Evolutionary conservation across 2,888 invertebrate species (phyloP).

Genomic region (Papilio gigon): DNA sequence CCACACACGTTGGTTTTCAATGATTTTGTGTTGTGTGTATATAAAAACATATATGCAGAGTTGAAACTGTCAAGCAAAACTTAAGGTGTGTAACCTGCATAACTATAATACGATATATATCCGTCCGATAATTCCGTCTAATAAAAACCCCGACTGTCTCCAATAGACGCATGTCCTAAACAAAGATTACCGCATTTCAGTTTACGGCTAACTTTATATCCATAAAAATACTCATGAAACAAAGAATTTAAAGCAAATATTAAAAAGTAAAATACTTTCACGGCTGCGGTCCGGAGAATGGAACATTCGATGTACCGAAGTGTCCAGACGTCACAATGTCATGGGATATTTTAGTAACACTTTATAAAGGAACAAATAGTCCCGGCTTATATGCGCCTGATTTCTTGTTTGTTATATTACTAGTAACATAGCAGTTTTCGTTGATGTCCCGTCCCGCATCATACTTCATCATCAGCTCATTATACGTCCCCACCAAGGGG

Average conservation of each 20-base stretch:
- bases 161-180: background rate
- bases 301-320: background rate
- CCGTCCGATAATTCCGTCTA: too few species aligned
- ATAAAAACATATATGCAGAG: too few species aligned
- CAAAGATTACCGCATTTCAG: background rate
- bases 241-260: constrained; percentile 21
- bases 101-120: too few species aligned
- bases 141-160: background rate
- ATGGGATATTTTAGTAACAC: background rate
- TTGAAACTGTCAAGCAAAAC: background rate
- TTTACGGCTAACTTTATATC: constrained; percentile 7
- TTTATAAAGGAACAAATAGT: background rate
- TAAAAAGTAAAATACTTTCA: constrained; percentile 17
- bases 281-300: constrained; percentile 7
- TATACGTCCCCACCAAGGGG: too few species aligned
- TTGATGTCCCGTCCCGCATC: too few species aligned
- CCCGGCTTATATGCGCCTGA: too few species aligned
- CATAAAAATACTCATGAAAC: constrained; percentile 22
- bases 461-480: too few species aligned
- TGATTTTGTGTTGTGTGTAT: too few species aligned
- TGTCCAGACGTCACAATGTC: background rate
- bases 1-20: background rate
- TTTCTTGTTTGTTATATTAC: too few species aligned
- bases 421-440: too few species aligned
- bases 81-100: background rate